Evolutionary conservation across 2,888 invertebrate species (phyloP).

Genomic region (Drosophila austrosaltans): DNA sequence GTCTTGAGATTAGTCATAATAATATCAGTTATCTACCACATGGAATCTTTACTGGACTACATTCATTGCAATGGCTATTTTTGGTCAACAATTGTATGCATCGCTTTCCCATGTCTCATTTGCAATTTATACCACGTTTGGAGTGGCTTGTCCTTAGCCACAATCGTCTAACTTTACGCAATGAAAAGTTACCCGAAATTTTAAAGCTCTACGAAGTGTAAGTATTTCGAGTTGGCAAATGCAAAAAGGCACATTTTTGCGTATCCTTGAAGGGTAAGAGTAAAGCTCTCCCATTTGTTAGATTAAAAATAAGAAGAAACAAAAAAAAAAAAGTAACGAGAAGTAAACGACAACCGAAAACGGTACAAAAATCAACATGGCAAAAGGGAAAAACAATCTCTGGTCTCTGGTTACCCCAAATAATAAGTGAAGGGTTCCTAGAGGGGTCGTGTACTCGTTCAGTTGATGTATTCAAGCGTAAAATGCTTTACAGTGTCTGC

Average conservation of each 20-base stretch:
- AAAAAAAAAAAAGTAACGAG: not conserved
- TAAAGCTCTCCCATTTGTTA: slow-evolving; percentile 59
- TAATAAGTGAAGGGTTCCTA: not conserved
- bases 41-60: slow-evolving; percentile 83
- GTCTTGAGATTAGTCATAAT: slow-evolving; percentile 80
- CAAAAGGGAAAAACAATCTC: slow-evolving; percentile 9
- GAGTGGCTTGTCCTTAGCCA: slow-evolving; percentile 84
- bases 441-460: slow-evolving; percentile 36
- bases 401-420: slow-evolving; percentile 1
- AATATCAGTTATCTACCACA: slow-evolving; percentile 78
- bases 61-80: slow-evolving; percentile 84
- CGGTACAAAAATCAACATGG: not conserved
- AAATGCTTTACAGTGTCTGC: slow-evolving; percentile 70
- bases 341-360: slow-evolving; percentile 2
- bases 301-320: slow-evolving; percentile 57
- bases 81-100: slow-evolving; percentile 84
- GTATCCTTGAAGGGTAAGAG: slow-evolving; percentile 11
- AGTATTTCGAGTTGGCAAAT: slow-evolving; percentile 65
- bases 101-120: slow-evolving; percentile 83
- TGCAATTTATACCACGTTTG: slow-evolving; percentile 82
- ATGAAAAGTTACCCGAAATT: slow-evolving; percentile 84
- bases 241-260: not conserved
- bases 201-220: slow-evolving; percentile 84
- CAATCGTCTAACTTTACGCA: slow-evolving; percentile 84
- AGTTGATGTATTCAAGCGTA: slow-evolving; percentile 70